These are phyloP conservation scores for Laticauda colubrina DNA, from an alignment of 2,113 vertebrate species.

Conservation along the genomic window DNA sequence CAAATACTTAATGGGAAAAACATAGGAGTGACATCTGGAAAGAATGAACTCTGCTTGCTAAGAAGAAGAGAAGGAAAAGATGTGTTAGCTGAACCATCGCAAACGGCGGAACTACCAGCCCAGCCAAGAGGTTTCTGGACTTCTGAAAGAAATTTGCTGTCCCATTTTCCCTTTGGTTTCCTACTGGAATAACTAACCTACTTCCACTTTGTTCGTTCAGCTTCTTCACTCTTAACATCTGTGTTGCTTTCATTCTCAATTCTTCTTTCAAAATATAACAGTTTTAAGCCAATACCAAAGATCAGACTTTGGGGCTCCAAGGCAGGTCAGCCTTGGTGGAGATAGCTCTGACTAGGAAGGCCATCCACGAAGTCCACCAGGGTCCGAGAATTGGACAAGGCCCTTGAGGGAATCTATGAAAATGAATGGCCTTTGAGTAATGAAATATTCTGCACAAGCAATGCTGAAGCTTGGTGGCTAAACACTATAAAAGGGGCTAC, in stretches of 20 bases:
- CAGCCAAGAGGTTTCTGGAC: not conserved
- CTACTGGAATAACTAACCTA: not conserved
- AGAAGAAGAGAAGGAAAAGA: not conserved
- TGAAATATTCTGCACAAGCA: not conserved
- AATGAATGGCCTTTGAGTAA: not conserved
- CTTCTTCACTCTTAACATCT: not conserved
- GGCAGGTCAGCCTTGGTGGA: not conserved
- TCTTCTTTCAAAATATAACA: not conserved
- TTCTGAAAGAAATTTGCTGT: not conserved
- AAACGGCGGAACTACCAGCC: not conserved
- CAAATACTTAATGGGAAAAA: not conserved
- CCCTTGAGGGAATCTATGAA: not conserved
- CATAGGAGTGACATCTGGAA: not conserved
- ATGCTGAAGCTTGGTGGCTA: not conserved
- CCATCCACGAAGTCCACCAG: not conserved
- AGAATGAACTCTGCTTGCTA: not conserved
- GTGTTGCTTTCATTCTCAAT: not conserved
- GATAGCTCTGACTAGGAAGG: not conserved
- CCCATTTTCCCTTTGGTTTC: not conserved
- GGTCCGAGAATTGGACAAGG: not conserved
- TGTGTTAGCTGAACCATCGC: rapidly evolving
- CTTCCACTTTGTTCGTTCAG: not conserved
- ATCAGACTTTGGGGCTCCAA: not conserved
- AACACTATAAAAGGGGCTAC: not conserved
- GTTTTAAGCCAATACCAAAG: not conserved